These are phyloP conservation scores for Columba guinea DNA, from an alignment of 2,797 vertebrate genomes.

Conservation along the genomic window DNA sequence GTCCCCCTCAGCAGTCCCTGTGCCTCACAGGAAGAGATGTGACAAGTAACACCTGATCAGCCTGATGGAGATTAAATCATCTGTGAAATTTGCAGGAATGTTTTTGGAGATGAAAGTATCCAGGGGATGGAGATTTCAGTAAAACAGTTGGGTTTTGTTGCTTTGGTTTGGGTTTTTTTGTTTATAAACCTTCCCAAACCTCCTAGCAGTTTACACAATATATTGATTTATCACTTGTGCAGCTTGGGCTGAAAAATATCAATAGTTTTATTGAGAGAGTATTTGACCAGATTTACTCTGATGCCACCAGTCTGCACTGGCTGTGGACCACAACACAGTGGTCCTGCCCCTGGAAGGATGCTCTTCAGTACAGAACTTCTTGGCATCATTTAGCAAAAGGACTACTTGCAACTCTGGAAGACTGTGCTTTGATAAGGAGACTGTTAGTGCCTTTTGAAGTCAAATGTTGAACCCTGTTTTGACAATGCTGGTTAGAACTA, in stretches of 20 bases:
- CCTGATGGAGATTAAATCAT: not conserved
- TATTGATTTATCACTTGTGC: not conserved
- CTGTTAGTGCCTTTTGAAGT: not conserved
- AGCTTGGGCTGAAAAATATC: not conserved
- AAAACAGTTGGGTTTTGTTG: not conserved
- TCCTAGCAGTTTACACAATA: not conserved
- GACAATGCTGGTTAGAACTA: not conserved
- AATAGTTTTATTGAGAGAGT: not conserved
- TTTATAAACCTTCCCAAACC: not conserved
- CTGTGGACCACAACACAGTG: rapidly evolving
- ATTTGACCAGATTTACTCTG: not conserved
- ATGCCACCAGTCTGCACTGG: not conserved
- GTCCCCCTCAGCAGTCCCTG: not conserved
- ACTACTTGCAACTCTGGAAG: not conserved
- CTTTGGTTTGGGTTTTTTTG: not conserved
- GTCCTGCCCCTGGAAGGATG: not conserved
- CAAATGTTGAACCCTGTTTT: not conserved
- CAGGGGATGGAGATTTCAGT: not conserved
- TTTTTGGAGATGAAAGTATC: not conserved
- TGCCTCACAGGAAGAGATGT: not conserved
- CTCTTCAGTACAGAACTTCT: not conserved
- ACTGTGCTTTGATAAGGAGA: not conserved
- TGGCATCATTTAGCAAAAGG: not conserved
- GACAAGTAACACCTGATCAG: not conserved
- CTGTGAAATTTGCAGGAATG: not conserved